Base-by-base conservation (phyloP, 2,888 invertebrate species). In the Panorpa germanica region DNA sequence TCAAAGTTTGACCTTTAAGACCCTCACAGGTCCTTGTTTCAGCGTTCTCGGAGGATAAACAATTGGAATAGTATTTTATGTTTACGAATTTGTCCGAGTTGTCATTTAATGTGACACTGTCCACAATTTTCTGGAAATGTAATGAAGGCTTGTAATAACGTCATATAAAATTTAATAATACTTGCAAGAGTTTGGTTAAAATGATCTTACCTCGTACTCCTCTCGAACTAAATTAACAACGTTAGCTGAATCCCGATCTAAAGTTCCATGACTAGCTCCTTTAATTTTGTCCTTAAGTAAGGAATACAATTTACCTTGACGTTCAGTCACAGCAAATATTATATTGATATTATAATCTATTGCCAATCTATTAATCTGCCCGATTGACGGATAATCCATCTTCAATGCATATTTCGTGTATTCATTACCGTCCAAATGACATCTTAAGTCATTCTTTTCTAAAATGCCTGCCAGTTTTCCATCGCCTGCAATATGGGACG, bases 311-410 rank as follows among this genome's bases (percentile, higher is more conserved):
- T 30, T 9, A 12, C 40, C 35, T 5, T 50, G 55, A 37, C 25
- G 43, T 11, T 49, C 39, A 3, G 65, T 61, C 8, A 74, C 70
- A 2, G 78, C 77, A 52, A 83, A 82, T 41, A 86, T 78, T 21
- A 86, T 60, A 48, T 71, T 76, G 22, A 82, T 68, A 39, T 73
- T 70, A 32, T 74, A 63, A 40, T 77, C 63, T 19, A 55, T 61
- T 2, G 77, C 70, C 19, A 63, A 49, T 41, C 59, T 57, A 39
- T 65, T 67, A 17, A 75, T 62, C 42, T 68, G 61, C 18, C 74
- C 66, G 23, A 82, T 62, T 1, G 82, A 80, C 2, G 85, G 85
- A 48, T 85, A 86, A 49, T 86, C 85, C 55, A 66, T 64, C 27
- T 53, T 47, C 8, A 65, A 59, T 4, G 60, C 61, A 46, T 78